Evolutionary conservation across 2,888 invertebrate genomes (phyloP).

Genomic region (Ichneumoninae sp.): DNA sequence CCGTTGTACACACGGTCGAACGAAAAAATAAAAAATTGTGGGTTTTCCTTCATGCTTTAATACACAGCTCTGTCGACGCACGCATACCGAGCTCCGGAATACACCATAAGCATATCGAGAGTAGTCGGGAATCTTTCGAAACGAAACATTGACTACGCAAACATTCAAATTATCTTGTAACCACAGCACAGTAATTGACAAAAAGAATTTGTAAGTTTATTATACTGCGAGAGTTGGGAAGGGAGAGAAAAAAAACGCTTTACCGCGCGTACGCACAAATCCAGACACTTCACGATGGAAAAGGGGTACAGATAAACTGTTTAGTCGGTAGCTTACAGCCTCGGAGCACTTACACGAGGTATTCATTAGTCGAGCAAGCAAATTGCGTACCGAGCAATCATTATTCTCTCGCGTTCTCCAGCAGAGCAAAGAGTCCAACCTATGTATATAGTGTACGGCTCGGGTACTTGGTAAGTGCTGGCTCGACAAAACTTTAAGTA

Average conservation of each 20-base stretch:
- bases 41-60: constrained; percentile 27
- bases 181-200: neutral
- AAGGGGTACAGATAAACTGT: constrained; percentile 18
- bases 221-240: neutral
- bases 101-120: neutral
- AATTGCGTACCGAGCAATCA: constrained; percentile 49
- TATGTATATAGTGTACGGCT: constrained; percentile 3
- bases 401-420: constrained; percentile 36
- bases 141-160: constrained; percentile 20
- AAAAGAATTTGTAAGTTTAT: constrained; percentile 18
- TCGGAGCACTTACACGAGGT: constrained; percentile 43
- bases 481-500: constrained; percentile 40
- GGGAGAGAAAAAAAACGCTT: neutral
- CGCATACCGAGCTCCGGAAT: constrained; percentile 4
- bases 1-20: constrained; percentile 2
- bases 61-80: constrained; percentile 42
- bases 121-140: constrained; percentile 14
- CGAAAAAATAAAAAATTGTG: constrained; percentile 31
- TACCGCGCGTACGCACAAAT: neutral
- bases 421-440: constrained; percentile 6
- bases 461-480: constrained; percentile 28
- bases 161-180: constrained; percentile 32
- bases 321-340: constrained; percentile 48
- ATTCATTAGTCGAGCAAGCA: constrained; percentile 52
- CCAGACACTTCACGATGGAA: constrained; percentile 2